phyloP scores from a whole-genome alignment of 2,888 invertebrate genomes.

The Drosophila mettleri region DNA sequence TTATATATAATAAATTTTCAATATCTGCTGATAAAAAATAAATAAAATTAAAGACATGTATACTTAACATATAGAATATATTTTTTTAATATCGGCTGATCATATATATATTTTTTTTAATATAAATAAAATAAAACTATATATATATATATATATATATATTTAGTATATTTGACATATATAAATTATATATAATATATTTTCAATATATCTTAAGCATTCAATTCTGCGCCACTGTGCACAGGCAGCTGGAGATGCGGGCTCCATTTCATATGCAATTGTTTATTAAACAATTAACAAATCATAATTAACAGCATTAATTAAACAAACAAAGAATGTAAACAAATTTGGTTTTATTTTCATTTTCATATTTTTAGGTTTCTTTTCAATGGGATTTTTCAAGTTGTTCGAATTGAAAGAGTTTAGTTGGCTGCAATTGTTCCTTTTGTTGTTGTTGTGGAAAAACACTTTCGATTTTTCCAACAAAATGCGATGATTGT shows the following conservation, averaged over 20 bases:
- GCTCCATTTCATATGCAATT: constrained; percentile 45
- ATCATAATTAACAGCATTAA: constrained; percentile 60
- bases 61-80: too few relatives aligned
- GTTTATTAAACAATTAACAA: constrained; percentile 66
- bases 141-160: too few relatives aligned
- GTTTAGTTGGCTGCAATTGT: constrained; percentile 6
- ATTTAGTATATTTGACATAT: too few relatives aligned
- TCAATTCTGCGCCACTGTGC: constrained; percentile 29
- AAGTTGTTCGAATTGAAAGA: constrained; percentile 11
- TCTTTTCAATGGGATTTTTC: constrained; percentile 32
- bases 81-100: too few relatives aligned
- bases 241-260: constrained; percentile 27
- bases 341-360: background rate
- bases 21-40: too few relatives aligned
- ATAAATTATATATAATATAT: too few relatives aligned
- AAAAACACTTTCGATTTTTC: constrained; percentile 58
- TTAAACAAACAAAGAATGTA: constrained; percentile 38
- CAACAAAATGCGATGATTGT: constrained; percentile 28
- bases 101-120: too few relatives aligned
- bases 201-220: background rate
- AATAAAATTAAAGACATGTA: too few relatives aligned
- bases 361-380: background rate
- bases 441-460: constrained; percentile 20
- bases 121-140: too few relatives aligned
- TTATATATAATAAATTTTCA: too few relatives aligned